Percentiles rank a stretch among this genome's conserved stretches.
Evolutionary conservation across 2,797 vertebrate genomes (phyloP).

Genomic region (Alcedo atthis): DNA sequence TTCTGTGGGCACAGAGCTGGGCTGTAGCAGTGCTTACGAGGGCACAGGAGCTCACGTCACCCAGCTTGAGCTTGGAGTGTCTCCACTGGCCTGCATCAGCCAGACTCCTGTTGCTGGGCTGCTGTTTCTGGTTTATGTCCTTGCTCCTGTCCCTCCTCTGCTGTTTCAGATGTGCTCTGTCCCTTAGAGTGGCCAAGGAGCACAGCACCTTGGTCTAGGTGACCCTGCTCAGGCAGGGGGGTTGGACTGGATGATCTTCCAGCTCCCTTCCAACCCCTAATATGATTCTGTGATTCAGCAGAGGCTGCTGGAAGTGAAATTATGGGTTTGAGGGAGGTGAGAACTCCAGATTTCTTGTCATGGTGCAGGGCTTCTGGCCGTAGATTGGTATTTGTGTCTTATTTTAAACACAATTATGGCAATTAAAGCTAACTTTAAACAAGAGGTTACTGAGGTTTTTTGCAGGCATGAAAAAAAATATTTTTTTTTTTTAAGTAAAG

Average conservation of each 20-base stretch:
- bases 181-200: background rate
- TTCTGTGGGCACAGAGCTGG: background rate
- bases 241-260: no score
- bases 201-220: no score
- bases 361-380: background rate
- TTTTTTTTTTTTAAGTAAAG: background rate
- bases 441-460: no score
- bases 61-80: background rate
- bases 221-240: no score
- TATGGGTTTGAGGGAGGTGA: background rate
- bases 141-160: background rate
- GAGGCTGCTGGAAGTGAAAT: background rate
- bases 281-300: no score
- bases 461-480: background rate
- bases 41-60: background rate
- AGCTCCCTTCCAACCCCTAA: no score
- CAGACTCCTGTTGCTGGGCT: background rate
- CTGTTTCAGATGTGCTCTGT: fast-evolving
- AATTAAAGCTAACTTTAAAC: background rate
- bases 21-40: background rate
- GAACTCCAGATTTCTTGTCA: background rate
- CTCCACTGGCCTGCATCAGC: background rate
- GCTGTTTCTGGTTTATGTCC: fast-evolving
- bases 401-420: background rate
- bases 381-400: background rate